Evolutionary conservation across 2,888 invertebrate species (phyloP).

Genomic region (Hyposoter didymator): DNA sequence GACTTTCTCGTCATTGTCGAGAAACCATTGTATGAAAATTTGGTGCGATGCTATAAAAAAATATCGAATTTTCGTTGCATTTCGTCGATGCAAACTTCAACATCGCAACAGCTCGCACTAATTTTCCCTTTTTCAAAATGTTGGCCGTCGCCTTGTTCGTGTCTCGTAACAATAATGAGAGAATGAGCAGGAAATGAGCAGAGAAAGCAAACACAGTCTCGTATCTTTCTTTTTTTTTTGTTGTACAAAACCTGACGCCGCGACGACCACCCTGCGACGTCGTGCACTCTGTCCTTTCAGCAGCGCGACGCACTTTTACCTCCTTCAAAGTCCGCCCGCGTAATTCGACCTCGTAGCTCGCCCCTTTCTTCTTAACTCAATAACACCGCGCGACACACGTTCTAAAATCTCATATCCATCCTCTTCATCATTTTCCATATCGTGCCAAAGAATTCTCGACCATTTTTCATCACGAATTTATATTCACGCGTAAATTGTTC

Average conservation of each 20-base stretch:
- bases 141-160: neutral
- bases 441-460: neutral
- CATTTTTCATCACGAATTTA: neutral
- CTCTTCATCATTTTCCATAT: neutral
- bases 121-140: neutral
- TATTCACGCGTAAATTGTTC: neutral
- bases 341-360: slow-evolving; percentile 13
- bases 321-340: slow-evolving; percentile 32
- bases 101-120: too few species aligned
- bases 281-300: slow-evolving; percentile 4
- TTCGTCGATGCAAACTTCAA: too few species aligned
- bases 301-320: slow-evolving; percentile 7
- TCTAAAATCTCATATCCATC: neutral
- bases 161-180: neutral
- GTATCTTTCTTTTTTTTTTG: too few species aligned
- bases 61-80: too few species aligned
- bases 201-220: neutral
- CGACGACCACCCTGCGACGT: neutral
- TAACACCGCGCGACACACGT: neutral
- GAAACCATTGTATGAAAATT: too few species aligned
- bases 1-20: too few species aligned
- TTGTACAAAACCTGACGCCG: neutral
- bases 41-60: too few species aligned
- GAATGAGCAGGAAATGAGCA: neutral
- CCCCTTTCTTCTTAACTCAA: neutral